These are phyloP conservation scores for Monodelphis domestica DNA, from an alignment of 2,797 vertebrate genomes.

Conservation along the genomic window DNA sequence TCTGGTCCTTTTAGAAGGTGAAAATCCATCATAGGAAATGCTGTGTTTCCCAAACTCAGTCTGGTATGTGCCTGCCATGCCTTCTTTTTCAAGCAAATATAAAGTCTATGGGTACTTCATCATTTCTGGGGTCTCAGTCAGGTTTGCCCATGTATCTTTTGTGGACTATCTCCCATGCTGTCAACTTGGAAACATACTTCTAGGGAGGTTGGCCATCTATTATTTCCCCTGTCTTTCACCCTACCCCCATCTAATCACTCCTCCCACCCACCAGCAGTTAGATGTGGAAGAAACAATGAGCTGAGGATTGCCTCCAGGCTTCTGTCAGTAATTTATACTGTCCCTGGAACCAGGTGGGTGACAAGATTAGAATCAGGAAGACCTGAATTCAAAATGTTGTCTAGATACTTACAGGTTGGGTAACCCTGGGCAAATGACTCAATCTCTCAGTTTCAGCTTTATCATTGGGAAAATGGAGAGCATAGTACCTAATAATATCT, in stretches of 20 bases:
- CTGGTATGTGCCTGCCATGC: conserved; percentile 37
- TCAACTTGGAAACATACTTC: conserved; percentile 12
- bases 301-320: not conserved
- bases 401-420: not conserved
- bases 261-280: not conserved
- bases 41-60: not conserved
- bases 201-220: conserved; percentile 12
- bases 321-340: not conserved
- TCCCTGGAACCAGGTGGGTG: not conserved
- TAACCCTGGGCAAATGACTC: not conserved
- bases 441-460: not conserved
- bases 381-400: not conserved
- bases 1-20: not conserved
- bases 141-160: conserved; percentile 22
- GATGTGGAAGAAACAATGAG: conserved; percentile 1
- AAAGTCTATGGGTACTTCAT: conserved; percentile 29
- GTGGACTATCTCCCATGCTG: not conserved
- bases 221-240: not conserved
- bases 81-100: conserved; percentile 34
- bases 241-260: conserved; percentile 13
- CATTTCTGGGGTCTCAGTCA: conserved; percentile 32
- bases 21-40: not conserved
- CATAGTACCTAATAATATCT: not conserved
- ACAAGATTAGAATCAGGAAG: not conserved
- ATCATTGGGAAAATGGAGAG: not conserved